Base-by-base conservation (phyloP, 2,888 invertebrate species). In the Apotomis turbidana region DNA sequence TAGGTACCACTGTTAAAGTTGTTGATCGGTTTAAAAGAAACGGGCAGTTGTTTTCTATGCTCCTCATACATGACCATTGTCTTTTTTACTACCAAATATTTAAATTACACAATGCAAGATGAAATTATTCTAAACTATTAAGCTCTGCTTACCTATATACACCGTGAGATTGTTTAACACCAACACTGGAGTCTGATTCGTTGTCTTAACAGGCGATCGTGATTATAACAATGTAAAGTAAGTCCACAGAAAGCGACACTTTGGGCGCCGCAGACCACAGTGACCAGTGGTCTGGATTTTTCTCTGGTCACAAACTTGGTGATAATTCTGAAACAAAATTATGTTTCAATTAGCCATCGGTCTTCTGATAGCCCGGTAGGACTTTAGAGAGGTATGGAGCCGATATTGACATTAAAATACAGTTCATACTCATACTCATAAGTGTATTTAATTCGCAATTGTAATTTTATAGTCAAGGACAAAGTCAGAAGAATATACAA, bases 271-370 rank as follows among this genome's bases (percentile, higher is more conserved):
- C 75, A 27, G 90, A 90, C 90, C 88, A 88, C 71, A 85, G 74
- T 2, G 85, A 78, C 87, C 89, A 88, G 75, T 85, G 84, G 77
- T 86, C 86, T 44, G 82, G 81, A 69, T 76, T 80, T 59, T 80
- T 78, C 73, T 89, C 85, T 73, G 89, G 90, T 90, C 90, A 90
- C 82, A 87, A 87, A 73, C 87, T 89, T 38, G 89, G 82, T 0
- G 85, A 78, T 36, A 87, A 73, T 77, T 87, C 90, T 90, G 85
- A 0, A 80, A 87, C 77, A 27, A 76, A 61, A 58, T 44, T 27
- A 41, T 68, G 64, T 12, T 10, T 4, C 1, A 2, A 27, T 27
- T 27, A 27, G 27, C 1, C 27, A 27, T 27, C 27, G 27, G 27
- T 0, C 27, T 27, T 27, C 27, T 27, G 27, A 27, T 2, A 27